Conservation (phyloP, 64 coral and sea anemone genomes). For the Stichodactyla mertensii region DNA sequence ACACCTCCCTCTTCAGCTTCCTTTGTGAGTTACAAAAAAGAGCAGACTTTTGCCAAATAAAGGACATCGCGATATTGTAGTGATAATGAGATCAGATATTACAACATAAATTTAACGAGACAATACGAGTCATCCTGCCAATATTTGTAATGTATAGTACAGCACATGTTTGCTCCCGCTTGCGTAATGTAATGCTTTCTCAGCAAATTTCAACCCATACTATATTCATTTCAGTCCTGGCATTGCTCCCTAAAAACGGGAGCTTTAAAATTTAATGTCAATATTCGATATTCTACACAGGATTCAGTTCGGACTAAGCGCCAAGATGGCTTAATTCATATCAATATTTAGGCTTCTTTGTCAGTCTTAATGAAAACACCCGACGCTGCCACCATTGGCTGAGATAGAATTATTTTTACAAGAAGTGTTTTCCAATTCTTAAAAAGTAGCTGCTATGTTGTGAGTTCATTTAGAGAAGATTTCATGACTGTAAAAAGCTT, state of each 20-base stretch:
- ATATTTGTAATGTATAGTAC: background rate
- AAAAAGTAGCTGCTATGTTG: no score
- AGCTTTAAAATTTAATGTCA: background rate
- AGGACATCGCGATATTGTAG: background rate
- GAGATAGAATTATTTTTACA: no score
- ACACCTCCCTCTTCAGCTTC: background rate
- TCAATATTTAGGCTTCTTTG: background rate
- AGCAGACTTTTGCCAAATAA: background rate
- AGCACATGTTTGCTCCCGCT: background rate
- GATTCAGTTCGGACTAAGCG: background rate
- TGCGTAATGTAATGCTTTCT: background rate
- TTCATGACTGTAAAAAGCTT: no score
- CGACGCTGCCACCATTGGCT: slow-evolving; percentile 4
- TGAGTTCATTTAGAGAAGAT: no score
- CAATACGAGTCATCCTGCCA: background rate
- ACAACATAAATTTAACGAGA: background rate
- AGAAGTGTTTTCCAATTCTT: no score
- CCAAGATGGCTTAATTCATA: background rate
- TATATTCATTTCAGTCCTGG: background rate
- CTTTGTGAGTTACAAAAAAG: background rate
- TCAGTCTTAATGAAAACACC: background rate
- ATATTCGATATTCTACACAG: background rate
- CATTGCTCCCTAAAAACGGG: background rate
- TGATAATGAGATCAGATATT: slow-evolving; percentile 2
- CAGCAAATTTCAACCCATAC: background rate